Evolutionary conservation across 2,113 vertebrate species (phyloP).

Genomic region (Campylomormyrus tamandua): DNA sequence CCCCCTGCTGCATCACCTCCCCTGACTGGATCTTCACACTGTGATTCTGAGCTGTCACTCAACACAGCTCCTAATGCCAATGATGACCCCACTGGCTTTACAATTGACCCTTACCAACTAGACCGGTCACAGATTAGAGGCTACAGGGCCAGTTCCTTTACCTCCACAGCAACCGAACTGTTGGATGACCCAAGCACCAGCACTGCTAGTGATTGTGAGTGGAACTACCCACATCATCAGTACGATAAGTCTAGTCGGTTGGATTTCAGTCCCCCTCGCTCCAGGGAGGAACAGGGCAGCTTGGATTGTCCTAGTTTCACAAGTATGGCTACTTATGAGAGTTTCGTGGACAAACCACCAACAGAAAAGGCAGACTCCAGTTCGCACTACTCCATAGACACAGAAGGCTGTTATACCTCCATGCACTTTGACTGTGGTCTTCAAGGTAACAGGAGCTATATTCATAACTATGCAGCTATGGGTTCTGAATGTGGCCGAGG

Average conservation of each 20-base stretch:
- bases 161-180: constrained; percentile 87
- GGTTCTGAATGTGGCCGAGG: constrained; percentile 69
- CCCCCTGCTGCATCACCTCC: constrained; percentile 92
- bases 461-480: constrained; percentile 85
- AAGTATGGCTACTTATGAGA: constrained; percentile 76
- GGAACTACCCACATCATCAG: constrained; percentile 90
- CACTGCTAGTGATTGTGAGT: constrained; percentile 90
- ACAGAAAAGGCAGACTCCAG: constrained; percentile 77
- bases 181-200: constrained; percentile 89
- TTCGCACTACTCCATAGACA: constrained; percentile 79
- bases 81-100: constrained; percentile 78
- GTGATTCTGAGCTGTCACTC: constrained; percentile 92
- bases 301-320: constrained; percentile 74
- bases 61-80: constrained; percentile 83
- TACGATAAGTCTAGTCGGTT: constrained; percentile 75
- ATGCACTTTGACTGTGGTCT: constrained; percentile 91
- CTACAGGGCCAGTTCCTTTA: constrained; percentile 87
- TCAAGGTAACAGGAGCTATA: constrained; percentile 77
- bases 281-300: constrained; percentile 58
- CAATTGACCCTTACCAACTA: constrained; percentile 76
- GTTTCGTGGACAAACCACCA: constrained; percentile 73
- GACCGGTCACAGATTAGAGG: constrained; percentile 71
- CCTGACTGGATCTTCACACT: constrained; percentile 92
- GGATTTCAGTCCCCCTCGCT: constrained; percentile 78
- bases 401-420: constrained; percentile 86